Evolutionary conservation across 2,113 vertebrate species (phyloP), one percentile per base, ranked within the genome.

Genomic region (Channa maculata): DNA sequence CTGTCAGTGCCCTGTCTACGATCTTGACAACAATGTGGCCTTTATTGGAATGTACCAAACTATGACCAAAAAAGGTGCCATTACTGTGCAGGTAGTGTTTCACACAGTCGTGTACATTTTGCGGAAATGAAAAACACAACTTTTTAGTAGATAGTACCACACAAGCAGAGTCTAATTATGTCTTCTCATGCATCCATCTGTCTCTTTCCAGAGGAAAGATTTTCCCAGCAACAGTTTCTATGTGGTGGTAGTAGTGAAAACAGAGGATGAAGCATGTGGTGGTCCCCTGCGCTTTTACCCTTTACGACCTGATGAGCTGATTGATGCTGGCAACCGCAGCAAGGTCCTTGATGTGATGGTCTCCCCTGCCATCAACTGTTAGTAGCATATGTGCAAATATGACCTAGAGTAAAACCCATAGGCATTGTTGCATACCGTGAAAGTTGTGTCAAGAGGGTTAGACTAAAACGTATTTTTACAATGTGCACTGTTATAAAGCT

Each of bases 11-110:
- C 98, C 98, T 0, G 98, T 99, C 57, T 99, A 96, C 0, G 98
- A 99, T 80, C 87, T 99, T 71, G 98, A 99, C 94, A 99, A 99
- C 92, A 99, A 99, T 0, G 98, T 99, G 73, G 97, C 96, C 74
- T 99, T 99, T 88, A 97, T 96, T 0, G 98, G 98, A 78, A 99
- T 98, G 95, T 99, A 99, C 90, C 98, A 99, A 93, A 99, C 98
- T 1, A 99, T 99, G 95, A 99, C 98, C 0, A 98, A 96, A 93
- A 98, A 96, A 88, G 97, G 95, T 0, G 98, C 98, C 65, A 98
- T 99, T 90, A 99, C 98, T 0, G 98, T 99, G 67, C 98, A 99
- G 98, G 98, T 99, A 93, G 39, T 55, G n/a, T 43, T 55, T 36
- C 5, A 3, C 52, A 39, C 14, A 43, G 6, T 43, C n/a, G 36